Base-by-base conservation (phyloP, 2,113 vertebrate genomes). In the Perca flavescens region DNA sequence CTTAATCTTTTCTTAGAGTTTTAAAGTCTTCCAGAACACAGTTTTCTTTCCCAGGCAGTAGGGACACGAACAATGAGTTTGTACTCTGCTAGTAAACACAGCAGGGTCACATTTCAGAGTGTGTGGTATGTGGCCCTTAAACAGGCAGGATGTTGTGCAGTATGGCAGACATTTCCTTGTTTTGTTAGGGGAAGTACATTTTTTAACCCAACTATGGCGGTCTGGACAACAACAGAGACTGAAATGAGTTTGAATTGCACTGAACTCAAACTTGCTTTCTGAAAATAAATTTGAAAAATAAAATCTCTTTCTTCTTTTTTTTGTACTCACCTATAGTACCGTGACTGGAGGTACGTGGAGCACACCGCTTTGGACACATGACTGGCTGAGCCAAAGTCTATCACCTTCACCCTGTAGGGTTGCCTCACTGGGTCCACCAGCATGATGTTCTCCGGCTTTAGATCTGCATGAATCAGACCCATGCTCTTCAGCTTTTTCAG, bases 381-480 rank as follows among this genome's bases (percentile, higher is more conserved):
- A 95, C 97, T 99, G 93, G 98, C 98, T 56, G 98, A 99, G 85
- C 98, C 98, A 87, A 99, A 99, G 95, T 99, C 98, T 88, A 99
- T 99, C 74, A 99, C 98, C 94, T 99, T 99, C 92, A 99, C 98
- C 90, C 97, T 95, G 91, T 99, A 99, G 80, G 98, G 98, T 94
- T 99, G 98, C 85, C 97, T 96, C 86, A 97, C 93, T 75, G 98
- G 98, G 95, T 99, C 98, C 95, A 99, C 98, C 93, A 99, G 95
- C 98, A 99, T 99, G 94, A 99, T 99, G 95, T 99, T 99, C 94
- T 99, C 98, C 57, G 98, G 98, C 94, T 99, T 99, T 88, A 99
- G 97, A 94, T 99, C 98, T 86, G 98, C 98, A 80, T 99, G 98
- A 91, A 99, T 99, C 95, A 99, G 97, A 93, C 98, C 97, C 95